phyloP scores from a whole-genome alignment of 2,888 invertebrate genomes.

The Pristionchus entomophagus region DNA sequence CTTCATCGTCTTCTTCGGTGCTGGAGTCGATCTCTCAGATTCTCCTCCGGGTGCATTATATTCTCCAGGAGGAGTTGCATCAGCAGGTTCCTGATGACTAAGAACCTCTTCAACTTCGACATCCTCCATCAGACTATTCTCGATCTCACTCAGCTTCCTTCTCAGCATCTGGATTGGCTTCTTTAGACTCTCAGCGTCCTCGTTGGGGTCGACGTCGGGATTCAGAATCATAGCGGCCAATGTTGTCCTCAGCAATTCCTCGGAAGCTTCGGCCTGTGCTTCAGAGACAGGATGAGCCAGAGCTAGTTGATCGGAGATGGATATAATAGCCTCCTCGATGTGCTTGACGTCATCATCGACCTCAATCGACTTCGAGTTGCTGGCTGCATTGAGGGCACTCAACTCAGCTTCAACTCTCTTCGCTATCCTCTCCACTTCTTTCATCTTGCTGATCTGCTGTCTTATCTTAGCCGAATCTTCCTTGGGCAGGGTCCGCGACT shows the following conservation, averaged over 20 bases:
- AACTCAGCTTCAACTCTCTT: slow-evolving; percentile 55
- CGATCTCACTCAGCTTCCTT: slow-evolving; percentile 64
- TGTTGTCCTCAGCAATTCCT: slow-evolving; percentile 68
- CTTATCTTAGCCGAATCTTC: slow-evolving; percentile 31
- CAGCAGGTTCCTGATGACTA: slow-evolving; percentile 48
- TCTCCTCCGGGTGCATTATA: slow-evolving; percentile 50
- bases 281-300: slow-evolving; percentile 59
- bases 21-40: slow-evolving; percentile 22
- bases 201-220: slow-evolving; percentile 48
- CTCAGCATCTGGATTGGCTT: slow-evolving; percentile 64
- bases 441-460: slow-evolving; percentile 51
- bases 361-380: slow-evolving; percentile 6
- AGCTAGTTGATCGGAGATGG: slow-evolving; percentile 65
- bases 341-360: slow-evolving; percentile 56
- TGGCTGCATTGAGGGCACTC: slow-evolving; percentile 49
- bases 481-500: slow-evolving; percentile 20
- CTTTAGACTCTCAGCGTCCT: slow-evolving; percentile 57
- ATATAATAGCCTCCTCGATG: slow-evolving; percentile 69
- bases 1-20: slow-evolving; percentile 53
- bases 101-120: slow-evolving; percentile 62
- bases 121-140: slow-evolving; percentile 69
- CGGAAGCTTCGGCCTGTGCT: slow-evolving; percentile 70
- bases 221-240: slow-evolving; percentile 73
- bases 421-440: slow-evolving; percentile 56
- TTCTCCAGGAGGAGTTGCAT: background rate